Conservation (phyloP, 1,140 invertebrate genomes). For the Heliconius congener region DNA sequence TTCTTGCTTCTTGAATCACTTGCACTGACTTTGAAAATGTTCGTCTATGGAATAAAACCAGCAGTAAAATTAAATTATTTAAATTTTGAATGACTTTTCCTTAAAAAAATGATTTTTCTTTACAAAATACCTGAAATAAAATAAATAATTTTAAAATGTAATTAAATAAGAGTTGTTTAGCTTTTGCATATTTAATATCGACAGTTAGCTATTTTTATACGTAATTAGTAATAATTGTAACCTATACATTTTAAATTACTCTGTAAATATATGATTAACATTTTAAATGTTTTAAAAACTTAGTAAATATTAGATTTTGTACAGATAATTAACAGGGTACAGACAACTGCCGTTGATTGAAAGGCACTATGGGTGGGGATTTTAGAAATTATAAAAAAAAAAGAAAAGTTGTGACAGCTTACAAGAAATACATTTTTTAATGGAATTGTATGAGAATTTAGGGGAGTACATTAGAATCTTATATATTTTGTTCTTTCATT, state of each 20-base stretch:
- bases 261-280: slow-evolving; percentile 10
- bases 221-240: slow-evolving; percentile 1
- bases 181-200: slow-evolving; percentile 12
- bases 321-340: slow-evolving; percentile 13
- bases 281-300: slow-evolving; percentile 9
- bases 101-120: not conserved
- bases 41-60: not conserved
- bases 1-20: slow-evolving; percentile 10
- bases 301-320: slow-evolving; percentile 14
- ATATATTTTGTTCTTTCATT: not conserved
- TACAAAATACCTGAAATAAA: too few species aligned
- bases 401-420: not conserved
- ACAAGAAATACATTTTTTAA: not conserved
- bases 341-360: slow-evolving; percentile 6
- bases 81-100: not conserved
- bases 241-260: not conserved
- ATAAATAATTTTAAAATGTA: not conserved
- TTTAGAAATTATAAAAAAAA: not conserved
- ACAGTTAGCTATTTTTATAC: slow-evolving; percentile 14
- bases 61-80: not conserved
- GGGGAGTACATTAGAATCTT: not conserved
- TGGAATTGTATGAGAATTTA: not conserved
- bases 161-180: not conserved
- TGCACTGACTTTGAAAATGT: not conserved
- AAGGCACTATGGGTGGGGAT: slow-evolving; percentile 1